A percentile compares a stretch with the other conserved stretches of the same genome.
Evolutionary conservation across 2,888 invertebrate genomes (phyloP).

Genomic region (Drosophila nr. perissopoda): DNA sequence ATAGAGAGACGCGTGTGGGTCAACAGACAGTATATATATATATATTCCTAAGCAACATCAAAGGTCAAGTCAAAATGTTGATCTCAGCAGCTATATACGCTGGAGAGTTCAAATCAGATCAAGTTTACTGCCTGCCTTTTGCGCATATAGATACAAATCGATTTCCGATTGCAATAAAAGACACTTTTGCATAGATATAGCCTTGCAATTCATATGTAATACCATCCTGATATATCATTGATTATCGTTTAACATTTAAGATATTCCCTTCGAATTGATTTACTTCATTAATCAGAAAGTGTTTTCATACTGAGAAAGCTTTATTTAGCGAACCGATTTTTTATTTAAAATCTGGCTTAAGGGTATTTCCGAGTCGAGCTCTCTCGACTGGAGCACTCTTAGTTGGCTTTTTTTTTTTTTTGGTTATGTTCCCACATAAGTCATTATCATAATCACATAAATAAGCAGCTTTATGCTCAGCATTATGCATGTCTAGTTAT

Average conservation of each 20-base stretch:
- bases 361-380: not conserved
- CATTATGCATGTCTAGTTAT: not conserved
- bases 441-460: slow-evolving; percentile 13
- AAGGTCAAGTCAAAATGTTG: not conserved
- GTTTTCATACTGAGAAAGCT: not conserved
- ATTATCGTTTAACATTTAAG: not conserved
- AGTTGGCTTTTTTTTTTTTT: not conserved
- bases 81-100: not conserved
- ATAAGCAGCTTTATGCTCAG: not conserved
- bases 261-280: not conserved
- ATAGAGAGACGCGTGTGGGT: not conserved
- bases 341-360: not conserved
- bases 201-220: not conserved
- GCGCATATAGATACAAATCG: not conserved
- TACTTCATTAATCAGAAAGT: not conserved
- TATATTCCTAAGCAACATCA: not conserved
- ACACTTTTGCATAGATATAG: not conserved
- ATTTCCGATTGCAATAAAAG: not conserved
- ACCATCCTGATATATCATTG: not conserved
- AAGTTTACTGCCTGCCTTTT: too few species aligned
- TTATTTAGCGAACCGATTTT: not conserved
- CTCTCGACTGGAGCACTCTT: not conserved
- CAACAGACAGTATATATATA: not conserved
- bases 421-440: not conserved
- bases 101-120: too few species aligned